Conservation (phyloP, 2,888 invertebrate genomes). For the Gnatocerus cornutus region DNA sequence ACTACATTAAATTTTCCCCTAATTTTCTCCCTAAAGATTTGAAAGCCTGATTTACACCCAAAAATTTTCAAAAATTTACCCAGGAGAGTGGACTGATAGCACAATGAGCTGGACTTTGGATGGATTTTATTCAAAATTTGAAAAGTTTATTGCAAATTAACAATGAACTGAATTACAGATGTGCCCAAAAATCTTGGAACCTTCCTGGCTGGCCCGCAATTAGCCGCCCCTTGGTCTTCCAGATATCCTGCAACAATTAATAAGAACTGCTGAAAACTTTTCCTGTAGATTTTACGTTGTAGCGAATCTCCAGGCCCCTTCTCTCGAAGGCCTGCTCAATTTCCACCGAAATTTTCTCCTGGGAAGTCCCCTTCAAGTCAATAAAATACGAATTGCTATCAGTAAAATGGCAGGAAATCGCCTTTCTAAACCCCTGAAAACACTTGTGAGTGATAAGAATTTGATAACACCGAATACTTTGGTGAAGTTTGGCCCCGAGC, state of each 20-base stretch:
- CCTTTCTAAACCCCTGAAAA: slow-evolving; percentile 80
- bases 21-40: too few species aligned
- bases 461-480: slow-evolving; percentile 70
- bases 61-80: too few species aligned
- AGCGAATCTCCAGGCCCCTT: slow-evolving; percentile 62
- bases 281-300: slow-evolving; percentile 1
- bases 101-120: too few species aligned
- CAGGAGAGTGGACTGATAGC: too few species aligned
- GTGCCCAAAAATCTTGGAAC: slow-evolving; percentile 58
- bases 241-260: slow-evolving; percentile 61
- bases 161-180: too few species aligned
- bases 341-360: slow-evolving; percentile 74
- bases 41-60: too few species aligned
- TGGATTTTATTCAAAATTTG: too few species aligned
- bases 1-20: too few species aligned
- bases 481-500: slow-evolving; percentile 87
- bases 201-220: slow-evolving; percentile 67
- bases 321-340: slow-evolving; percentile 67
- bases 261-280: neutral
- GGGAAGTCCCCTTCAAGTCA: slow-evolving; percentile 79
- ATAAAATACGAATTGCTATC: slow-evolving; percentile 81
- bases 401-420: slow-evolving; percentile 90
- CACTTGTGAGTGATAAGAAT: too few species aligned
- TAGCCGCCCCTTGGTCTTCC: slow-evolving; percentile 63
- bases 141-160: too few species aligned